phyloP scores from a whole-genome alignment of 2,888 invertebrate genomes.

The Mythimna lalbum region DNA sequence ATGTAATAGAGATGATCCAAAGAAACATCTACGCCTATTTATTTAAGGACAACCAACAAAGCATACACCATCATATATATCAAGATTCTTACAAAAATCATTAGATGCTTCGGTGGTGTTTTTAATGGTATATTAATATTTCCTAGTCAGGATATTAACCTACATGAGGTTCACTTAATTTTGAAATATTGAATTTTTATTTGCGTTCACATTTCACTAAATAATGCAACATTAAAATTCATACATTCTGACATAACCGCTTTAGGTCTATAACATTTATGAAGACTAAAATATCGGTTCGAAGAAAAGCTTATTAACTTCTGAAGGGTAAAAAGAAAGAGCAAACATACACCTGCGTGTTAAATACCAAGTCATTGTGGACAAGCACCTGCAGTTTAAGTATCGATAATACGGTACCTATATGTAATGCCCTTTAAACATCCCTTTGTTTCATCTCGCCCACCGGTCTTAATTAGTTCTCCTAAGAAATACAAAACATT shows the following conservation, averaged over 20 bases:
- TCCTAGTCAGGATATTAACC: neutral
- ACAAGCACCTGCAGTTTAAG: conserved; percentile 45
- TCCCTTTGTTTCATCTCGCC: conserved; percentile 21
- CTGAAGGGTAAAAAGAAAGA: conserved; percentile 36
- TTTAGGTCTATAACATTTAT: conserved; percentile 17
- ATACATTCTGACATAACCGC: conserved; percentile 5
- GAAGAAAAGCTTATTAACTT: conserved; percentile 36
- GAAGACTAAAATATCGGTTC: conserved; percentile 18
- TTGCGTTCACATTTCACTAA: neutral
- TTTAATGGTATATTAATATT: neutral
- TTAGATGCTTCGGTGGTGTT: neutral
- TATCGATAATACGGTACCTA: conserved; percentile 12
- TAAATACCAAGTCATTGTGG: conserved; percentile 15
- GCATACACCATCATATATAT: no score
- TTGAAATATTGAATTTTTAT: neutral
- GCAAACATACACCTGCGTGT: conserved; percentile 46
- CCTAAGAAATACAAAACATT: conserved; percentile 1
- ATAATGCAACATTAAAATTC: conserved; percentile 24
- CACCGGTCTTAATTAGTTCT: conserved; percentile 16
- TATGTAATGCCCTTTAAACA: conserved; percentile 21
- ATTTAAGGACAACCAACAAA: no score
- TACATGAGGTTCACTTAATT: neutral
- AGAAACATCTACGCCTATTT: neutral
- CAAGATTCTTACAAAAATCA: no score
- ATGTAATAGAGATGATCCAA: neutral